Base-by-base conservation (phyloP, 53 echinoderm and acorn worm genomes). In the Hippasteria phrygiana region DNA sequence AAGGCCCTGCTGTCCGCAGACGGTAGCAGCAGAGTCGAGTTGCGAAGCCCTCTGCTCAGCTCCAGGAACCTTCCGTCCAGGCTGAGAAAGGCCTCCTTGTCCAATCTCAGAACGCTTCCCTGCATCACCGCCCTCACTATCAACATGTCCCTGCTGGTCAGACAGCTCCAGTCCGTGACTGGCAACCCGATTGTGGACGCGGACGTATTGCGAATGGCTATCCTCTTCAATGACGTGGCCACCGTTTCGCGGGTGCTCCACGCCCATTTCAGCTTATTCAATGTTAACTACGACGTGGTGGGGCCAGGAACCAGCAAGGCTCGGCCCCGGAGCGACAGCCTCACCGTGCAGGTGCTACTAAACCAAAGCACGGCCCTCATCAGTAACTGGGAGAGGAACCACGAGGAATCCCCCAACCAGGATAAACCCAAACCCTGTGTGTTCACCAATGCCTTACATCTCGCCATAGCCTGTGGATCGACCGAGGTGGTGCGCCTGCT, bases 121-220 rank as follows among this genome's bases (percentile, higher is more conserved):
- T 95, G 93, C 55, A 90, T 93, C 29, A 91, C 95, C 5, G 93
- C 95, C 39, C 74, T 95, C 73, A 91, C 91, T 54, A 95, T 95
- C 83, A 95, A 95, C 59, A 95, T 95, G 95, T 95, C 95, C 20
- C 74, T 95, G 71, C 82, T 95, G 42, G 93, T 93, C 27, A 90
- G 95, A 18, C 91, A 93, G 33, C 78, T 93, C 43, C 92, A 95
- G 78, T 81, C 89, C 26, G 80, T 93, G 26, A 91, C 91, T 28
- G 95, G 93, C 40, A 93, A 89, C 67, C 85, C 93, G 14, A 80
- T 17, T 9, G 48, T 73, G 72, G 90, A 90, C 54, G 93, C 93
- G 48, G 83, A 93, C 62, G 87, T 93, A 0, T 77, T 95, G 77
- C 80, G 90, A 48, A 83, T 93, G 37, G 95, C 95, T 46, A 87